A percentile compares a stretch with the other conserved stretches of the same genome.
Evolutionary conservation across 23 tunicate genomes (phyloP).

Genomic region (Halocynthia aurantium): DNA sequence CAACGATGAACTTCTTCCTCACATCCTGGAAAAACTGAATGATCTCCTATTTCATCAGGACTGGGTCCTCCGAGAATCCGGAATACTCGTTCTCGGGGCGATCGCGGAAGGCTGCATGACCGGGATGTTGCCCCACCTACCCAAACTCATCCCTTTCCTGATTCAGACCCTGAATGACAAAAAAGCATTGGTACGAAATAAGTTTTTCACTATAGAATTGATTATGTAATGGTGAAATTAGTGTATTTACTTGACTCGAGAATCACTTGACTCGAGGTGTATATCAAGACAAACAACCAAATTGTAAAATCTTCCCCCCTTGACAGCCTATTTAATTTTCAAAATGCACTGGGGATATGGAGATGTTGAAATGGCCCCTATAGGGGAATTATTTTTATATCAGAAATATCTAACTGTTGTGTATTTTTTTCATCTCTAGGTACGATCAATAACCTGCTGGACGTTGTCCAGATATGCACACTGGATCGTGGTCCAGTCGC

Average conservation of each 20-base stretch:
- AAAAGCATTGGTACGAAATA: conserved; percentile 65
- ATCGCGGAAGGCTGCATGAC: conserved; percentile 98
- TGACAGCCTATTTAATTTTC: too few relatives aligned
- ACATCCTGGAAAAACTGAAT: conserved; percentile 79
- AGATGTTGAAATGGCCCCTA: too few relatives aligned
- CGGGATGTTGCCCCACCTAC: conserved; percentile 95
- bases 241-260: too few relatives aligned
- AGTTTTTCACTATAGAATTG: too few relatives aligned
- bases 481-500: conserved; percentile 95
- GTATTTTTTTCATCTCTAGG: too few relatives aligned
- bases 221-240: too few relatives aligned
- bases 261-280: too few relatives aligned
- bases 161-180: conserved; percentile 83
- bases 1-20: conserved; percentile 84
- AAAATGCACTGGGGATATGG: too few relatives aligned
- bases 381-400: too few relatives aligned
- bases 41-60: conserved; percentile 77
- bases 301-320: too few relatives aligned
- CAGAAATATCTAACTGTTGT: too few relatives aligned
- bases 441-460: conserved; percentile 94
- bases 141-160: conserved; percentile 87
- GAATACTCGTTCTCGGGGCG: conserved; percentile 94
- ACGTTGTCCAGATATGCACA: conserved; percentile 94
- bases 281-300: too few relatives aligned
- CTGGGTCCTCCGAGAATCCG: conserved; percentile 91